phyloP scores from a whole-genome alignment of 2,888 invertebrate species.

The Parochlus steinenii region DNA sequence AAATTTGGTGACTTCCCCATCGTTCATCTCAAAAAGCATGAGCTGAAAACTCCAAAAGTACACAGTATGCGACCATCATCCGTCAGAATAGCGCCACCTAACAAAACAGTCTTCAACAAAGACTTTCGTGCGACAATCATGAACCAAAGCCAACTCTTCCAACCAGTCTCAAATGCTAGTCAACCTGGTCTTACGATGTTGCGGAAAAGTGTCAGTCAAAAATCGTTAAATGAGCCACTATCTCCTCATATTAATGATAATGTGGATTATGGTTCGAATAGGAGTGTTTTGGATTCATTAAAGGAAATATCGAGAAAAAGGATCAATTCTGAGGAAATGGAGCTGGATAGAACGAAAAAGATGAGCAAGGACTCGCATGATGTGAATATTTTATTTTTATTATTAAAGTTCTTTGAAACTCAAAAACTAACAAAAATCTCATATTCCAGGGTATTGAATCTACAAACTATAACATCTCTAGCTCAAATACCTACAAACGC shows the following conservation, averaged over 20 bases:
- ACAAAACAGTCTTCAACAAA: constrained; percentile 5
- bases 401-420: too few relatives aligned
- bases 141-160: constrained; percentile 7
- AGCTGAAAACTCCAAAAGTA: not conserved
- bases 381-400: too few relatives aligned
- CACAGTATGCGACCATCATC: constrained; percentile 6
- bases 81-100: constrained; percentile 9
- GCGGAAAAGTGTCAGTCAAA: too few relatives aligned
- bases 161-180: too few relatives aligned
- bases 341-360: constrained; percentile 7
- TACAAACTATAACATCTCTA: too few relatives aligned
- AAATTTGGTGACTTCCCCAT: constrained; percentile 7
- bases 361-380: too few relatives aligned
- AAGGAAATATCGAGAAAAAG: constrained; percentile 9
- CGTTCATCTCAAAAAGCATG: constrained; percentile 5
- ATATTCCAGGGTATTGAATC: too few relatives aligned
- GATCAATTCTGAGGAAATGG: constrained; percentile 10
- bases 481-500: too few relatives aligned
- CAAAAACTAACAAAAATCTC: too few relatives aligned
- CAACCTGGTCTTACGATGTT: too few relatives aligned
- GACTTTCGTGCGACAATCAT: constrained; percentile 6
- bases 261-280: not conserved
- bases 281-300: constrained; percentile 9
- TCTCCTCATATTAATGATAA: not conserved
- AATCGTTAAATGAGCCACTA: too few relatives aligned